Base-by-base conservation (phyloP, 2,113 vertebrate genomes). In the Ciconia stormi region DNA sequence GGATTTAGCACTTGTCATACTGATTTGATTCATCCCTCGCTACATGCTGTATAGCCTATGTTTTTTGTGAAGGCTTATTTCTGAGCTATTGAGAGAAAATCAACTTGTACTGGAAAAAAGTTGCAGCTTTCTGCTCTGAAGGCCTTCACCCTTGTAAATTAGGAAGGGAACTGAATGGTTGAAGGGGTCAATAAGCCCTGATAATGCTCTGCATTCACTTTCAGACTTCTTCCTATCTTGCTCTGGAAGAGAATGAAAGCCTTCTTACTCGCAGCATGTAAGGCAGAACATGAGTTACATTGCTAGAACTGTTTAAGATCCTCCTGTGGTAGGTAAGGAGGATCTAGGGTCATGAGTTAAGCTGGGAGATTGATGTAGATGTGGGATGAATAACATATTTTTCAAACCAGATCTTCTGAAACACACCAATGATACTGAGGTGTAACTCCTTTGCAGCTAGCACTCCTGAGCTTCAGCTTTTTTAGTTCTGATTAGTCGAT, bases 11-110 rank as follows among this genome's bases (percentile, higher is more conserved):
- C 23, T 82, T 82, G 56, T 55, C 62, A 80, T 10, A 8, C 20
- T 29, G 38, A 53, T 87, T 65, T 79, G 38, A 76, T 94, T 76
- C 25, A 46, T 72, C 20, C 84, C 38, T 92, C 61, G 44, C 58
- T 85, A 79, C 49, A 17, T 44, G 55, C 72, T 82, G 11, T 18
- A n/a, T 71, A 63, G 40, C 27, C 87, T 63, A 30, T 1, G 0
- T 1, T 50, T 77, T 94, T 89, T 87, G n/a, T 56, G 13, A 82
- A 84, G 40, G 70, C 53, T 90, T 89, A 63, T 76, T 83, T 95
- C 83, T 56, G 42, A 96, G 56, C 20, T 61, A 21, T 29, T 42
- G 58, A 82, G 58, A 91, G 47, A 76, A 79, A 89, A 62, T 50
- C 18, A 46, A 40, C 59, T 18, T 93, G 58, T 69, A 79, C 36